phyloP scores from a whole-genome alignment of 2,797 vertebrate genomes.

The Poeciliopsis infans region DNA sequence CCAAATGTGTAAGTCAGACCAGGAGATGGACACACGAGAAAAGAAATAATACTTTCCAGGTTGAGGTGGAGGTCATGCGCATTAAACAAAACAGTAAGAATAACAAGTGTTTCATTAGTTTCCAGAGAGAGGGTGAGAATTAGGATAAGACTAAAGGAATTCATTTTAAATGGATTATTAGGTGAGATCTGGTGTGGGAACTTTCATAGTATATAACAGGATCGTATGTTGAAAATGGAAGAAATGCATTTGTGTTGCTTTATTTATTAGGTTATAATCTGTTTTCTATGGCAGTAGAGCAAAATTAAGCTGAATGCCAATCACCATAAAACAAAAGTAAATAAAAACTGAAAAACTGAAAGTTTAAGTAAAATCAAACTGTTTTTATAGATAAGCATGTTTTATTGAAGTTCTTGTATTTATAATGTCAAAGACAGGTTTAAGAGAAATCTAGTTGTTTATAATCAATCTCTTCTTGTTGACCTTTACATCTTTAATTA shows the following conservation, averaged over 20 bases:
- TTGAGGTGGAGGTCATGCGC: background rate
- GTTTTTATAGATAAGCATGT: background rate
- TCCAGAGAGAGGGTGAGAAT: background rate
- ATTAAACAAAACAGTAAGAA: background rate
- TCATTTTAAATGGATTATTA: background rate
- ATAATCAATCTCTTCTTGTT: background rate
- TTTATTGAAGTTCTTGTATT: background rate
- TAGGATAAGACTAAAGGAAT: background rate
- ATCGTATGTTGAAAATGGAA: background rate
- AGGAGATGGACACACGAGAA: background rate
- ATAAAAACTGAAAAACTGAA: background rate
- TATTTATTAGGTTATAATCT: background rate
- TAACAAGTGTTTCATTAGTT: background rate
- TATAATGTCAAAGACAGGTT: background rate
- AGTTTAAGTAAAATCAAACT: background rate
- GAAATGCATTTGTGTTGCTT: background rate
- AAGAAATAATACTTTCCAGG: background rate
- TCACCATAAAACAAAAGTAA: background rate
- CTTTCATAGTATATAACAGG: background rate
- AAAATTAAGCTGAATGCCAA: background rate
- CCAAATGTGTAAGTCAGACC: background rate
- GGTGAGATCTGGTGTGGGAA: background rate
- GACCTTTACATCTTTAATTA: constrained; percentile 31
- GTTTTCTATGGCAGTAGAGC: background rate
- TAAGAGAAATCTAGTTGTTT: background rate